These are phyloP conservation scores for Nowickia ferox DNA, from an alignment of 2,888 invertebrate genomes.

Conservation along the genomic window DNA sequence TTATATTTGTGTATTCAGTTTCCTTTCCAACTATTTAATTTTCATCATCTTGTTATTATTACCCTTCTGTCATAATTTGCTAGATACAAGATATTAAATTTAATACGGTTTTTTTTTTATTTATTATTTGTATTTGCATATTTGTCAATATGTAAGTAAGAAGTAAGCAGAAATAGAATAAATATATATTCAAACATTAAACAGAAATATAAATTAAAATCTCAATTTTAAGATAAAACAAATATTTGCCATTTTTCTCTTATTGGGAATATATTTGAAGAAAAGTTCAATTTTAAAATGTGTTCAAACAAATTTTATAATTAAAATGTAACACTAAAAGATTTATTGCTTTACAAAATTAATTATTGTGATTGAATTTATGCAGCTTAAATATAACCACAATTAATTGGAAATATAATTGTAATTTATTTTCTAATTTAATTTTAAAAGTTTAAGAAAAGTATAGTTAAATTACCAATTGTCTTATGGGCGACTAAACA, in stretches of 20 bases:
- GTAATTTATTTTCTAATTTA: not conserved
- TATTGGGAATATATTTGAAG: not conserved
- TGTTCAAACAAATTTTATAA: not conserved
- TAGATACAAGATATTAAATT: constrained; percentile 22
- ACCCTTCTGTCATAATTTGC: constrained; percentile 38
- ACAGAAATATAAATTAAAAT: no score
- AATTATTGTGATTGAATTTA: constrained; percentile 53
- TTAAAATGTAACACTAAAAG: constrained; percentile 23
- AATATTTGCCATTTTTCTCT: not conserved
- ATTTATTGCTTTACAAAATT: not conserved
- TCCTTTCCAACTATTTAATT: constrained; percentile 34
- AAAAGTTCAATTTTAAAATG: not conserved
- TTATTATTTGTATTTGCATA: not conserved
- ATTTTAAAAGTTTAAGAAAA: not conserved
- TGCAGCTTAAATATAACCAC: not conserved
- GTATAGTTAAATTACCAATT: not conserved
- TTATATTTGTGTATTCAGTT: constrained; percentile 4
- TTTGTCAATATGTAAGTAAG: not conserved
- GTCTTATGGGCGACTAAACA: not conserved
- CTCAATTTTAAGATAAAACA: not conserved
- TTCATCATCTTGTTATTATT: constrained; percentile 20
- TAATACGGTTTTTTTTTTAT: not conserved
- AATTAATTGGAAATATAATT: constrained; percentile 34
- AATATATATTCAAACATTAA: not conserved
- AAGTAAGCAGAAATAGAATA: not conserved